A percentile compares a stretch with the other conserved stretches of the same genome.
Conservation (phyloP, 2,888 invertebrate genomes). For the Coleophora deauratella region DNA sequence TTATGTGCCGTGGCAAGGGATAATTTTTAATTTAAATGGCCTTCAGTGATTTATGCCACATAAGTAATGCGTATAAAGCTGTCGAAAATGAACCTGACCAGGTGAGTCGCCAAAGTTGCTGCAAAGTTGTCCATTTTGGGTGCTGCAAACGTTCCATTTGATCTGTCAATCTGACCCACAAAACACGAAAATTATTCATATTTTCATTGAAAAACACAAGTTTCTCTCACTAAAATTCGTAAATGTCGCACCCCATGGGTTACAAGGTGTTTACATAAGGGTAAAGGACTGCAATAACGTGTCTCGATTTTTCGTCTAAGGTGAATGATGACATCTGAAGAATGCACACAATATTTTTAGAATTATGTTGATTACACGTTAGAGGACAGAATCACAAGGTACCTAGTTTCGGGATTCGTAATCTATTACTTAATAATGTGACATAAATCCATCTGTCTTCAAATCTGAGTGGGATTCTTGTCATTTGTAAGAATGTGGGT, state of each 20-base stretch:
- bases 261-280: slow-evolving; percentile 9
- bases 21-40: slow-evolving; percentile 73
- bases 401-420: slow-evolving; percentile 33
- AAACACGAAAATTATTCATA: slow-evolving; percentile 54
- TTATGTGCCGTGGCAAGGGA: slow-evolving; percentile 71
- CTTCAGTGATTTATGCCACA: slow-evolving; percentile 73
- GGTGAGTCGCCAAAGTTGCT: slow-evolving; percentile 49
- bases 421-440: slow-evolving; percentile 26
- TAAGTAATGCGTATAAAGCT: slow-evolving; percentile 69
- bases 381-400: slow-evolving; percentile 60
- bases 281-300: slow-evolving; percentile 12
- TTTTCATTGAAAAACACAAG: slow-evolving; percentile 34
- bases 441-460: slow-evolving; percentile 18
- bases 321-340: slow-evolving; percentile 59
- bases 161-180: slow-evolving; percentile 66
- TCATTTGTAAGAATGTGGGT: slow-evolving; percentile 18
- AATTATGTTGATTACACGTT: slow-evolving; percentile 62
- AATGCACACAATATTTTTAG: slow-evolving; percentile 70
- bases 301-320: slow-evolving; percentile 22
- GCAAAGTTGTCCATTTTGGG: slow-evolving; percentile 51
- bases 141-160: slow-evolving; percentile 59
- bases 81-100: slow-evolving; percentile 70
- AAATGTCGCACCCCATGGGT: neutral
- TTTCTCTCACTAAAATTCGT: slow-evolving; percentile 16
- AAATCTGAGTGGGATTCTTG: slow-evolving; percentile 22